A percentile compares a stretch with the other conserved stretches of the same genome.
Conservation (phyloP, 2,113 vertebrate species). For the Sander lucioperca region DNA sequence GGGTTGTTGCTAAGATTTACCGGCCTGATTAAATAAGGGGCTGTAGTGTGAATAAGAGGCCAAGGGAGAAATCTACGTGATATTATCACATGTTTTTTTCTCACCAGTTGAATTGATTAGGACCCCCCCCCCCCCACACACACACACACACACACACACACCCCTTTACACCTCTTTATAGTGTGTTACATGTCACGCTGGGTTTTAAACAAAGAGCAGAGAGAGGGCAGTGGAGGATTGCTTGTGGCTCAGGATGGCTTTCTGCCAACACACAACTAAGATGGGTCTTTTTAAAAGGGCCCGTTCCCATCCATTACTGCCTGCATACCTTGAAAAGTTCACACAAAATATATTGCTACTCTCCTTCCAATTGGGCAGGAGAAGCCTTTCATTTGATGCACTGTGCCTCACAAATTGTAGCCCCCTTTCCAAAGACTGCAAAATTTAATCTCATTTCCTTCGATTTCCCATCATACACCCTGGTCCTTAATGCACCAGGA, state of each 20-base stretch:
- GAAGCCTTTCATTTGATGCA: constrained; percentile 53
- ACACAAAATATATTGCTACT: constrained; percentile 51
- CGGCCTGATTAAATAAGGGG: constrained; percentile 82
- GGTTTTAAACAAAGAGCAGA: constrained; percentile 77
- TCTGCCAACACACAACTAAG: constrained; percentile 62
- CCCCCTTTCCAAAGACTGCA: constrained; percentile 8
- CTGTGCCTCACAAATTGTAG: constrained; percentile 25
- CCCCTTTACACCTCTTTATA: constrained; percentile 58
- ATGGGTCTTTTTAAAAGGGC: constrained; percentile 56
- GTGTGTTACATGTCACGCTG: constrained; percentile 67
- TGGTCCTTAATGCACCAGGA: constrained; percentile 20
- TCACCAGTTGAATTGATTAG: constrained; percentile 75
- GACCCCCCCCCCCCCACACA: neutral
- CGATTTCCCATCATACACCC: constrained; percentile 28
- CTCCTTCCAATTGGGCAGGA: constrained; percentile 20
- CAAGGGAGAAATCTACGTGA: constrained; percentile 70
- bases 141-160: neutral
- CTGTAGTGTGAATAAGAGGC: constrained; percentile 77
- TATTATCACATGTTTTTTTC: constrained; percentile 73
- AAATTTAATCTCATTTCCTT: constrained; percentile 44
- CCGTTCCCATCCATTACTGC: constrained; percentile 64
- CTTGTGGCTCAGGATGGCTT: constrained; percentile 61
- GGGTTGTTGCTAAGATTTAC: constrained; percentile 76
- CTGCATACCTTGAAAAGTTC: constrained; percentile 71
- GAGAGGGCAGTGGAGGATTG: constrained; percentile 72